Evolutionary conservation across 1,140 invertebrate genomes (phyloP), one percentile per base, ranked within the genome.

Genomic region (Pseudomyrmex sp.): DNA sequence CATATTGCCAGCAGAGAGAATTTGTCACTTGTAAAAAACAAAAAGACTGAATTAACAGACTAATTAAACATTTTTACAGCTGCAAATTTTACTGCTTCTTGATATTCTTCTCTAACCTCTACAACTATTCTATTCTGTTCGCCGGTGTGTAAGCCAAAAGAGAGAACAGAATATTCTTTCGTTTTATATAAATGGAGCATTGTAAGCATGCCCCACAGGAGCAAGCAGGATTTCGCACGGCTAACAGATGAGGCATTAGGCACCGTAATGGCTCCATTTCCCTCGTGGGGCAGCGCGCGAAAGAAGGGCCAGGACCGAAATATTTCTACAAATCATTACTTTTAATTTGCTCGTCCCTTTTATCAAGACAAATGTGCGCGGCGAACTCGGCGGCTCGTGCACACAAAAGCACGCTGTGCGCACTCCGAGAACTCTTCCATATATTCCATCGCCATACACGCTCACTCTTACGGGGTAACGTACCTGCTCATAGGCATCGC

Each of bases 251-350:
- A 93, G 89, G 92, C 90, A 93, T 93, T 93, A 93, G 92, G 90
- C 85, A 91, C 90, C 90, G 91, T 93, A 93, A 93, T 93, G 92
- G 92, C 89, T 91, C 86, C 89, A 90, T 91, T 90, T 92, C 90
- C 92, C 92, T 86, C 87, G 88, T 90, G 90, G 92, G 89, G 85
- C 85, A 58, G 35, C 23, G 46, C 52, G 82, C 80, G 88, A 65
- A 26, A 48, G 46, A 20, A 70, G 48, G 54, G 69, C 58, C 50
- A 65, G 91, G 90, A 85, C 89, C 87, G 82, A 92, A 93, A 93
- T 93, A 93, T 94, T 94, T 94, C 93, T 93, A 94, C 94, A 94
- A 94, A 94, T 94, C 94, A 94, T 94, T 94, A 94, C 93, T 94
- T 94, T 94, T 94, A 94, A 94, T 94, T 94, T 93, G 91, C 93